Base-by-base conservation (phyloP, 2,888 invertebrate species). In the Drosophila borborema region DNA sequence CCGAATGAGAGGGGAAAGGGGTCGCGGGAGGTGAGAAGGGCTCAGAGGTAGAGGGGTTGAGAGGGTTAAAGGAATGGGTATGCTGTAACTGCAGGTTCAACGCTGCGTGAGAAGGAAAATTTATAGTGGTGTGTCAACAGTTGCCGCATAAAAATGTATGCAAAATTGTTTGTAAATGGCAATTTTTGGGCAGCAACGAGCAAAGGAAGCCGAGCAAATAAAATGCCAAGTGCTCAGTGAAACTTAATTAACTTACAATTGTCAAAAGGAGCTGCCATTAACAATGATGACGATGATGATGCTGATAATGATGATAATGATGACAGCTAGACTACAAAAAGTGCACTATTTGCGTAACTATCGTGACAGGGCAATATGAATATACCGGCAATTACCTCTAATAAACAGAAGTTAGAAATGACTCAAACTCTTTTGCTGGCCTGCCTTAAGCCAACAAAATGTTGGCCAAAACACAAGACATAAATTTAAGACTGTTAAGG, bases 111-210 rank as follows among this genome's bases (percentile, higher is more conserved):
- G 58, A 49, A 60, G 65, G 53, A 61, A 74, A 83, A 88, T 83
- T 83, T 83, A 86, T 83, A 82, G 81, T 89, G 82, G 80, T 82
- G 63, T 86, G 89, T 83, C 84, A 89, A 83, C 89, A 86, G 83
- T 84, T 89, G 86, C 86, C 78, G 79, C 81, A 83, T 89, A 82
- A 80, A 84, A 79, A 79, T 79, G 58, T 75, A 86, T 86, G 86
- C 78, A 77, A 86, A 86, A 89, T 89, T 84, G 84, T 86, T 89
- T 89, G 83, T 86, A 89, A 89, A 89, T 80, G 89, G 78, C 84
- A 78, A 86, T 80, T 80, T 60, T 60, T 82, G 69, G 72, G 28
- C 73, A 41, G 34, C 20, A 45, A 34, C 12, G 38, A 34, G 49
- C 31, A 58, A 34, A 46, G 49, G 36, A 38, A 49, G 45, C 6